Evolutionary conservation across 2,888 invertebrate genomes (phyloP).

Genomic region (Amphipyra tragopoginis): DNA sequence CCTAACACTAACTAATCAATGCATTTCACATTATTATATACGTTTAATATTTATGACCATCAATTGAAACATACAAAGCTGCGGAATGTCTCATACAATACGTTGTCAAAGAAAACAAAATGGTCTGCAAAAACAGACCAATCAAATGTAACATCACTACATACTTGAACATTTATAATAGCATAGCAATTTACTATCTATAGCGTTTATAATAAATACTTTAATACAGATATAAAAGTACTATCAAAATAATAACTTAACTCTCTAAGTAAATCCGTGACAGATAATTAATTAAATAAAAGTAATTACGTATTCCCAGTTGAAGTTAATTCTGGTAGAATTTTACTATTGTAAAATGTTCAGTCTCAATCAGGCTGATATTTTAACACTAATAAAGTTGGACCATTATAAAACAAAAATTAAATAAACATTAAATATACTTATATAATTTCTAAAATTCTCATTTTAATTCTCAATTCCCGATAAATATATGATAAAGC

Average conservation of each 20-base stretch:
- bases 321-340: conserved; percentile 33
- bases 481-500: conserved; percentile 46
- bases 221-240: conserved; percentile 48
- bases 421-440: conserved; percentile 12
- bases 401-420: background rate
- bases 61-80: conserved; percentile 58
- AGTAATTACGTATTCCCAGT: conserved; percentile 52
- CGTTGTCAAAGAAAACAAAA: conserved; percentile 49
- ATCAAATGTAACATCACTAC: conserved; percentile 4
- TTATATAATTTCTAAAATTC: conserved; percentile 31
- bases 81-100: conserved; percentile 64
- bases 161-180: conserved; percentile 44
- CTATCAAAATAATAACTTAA: conserved; percentile 53
- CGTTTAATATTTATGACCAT: conserved; percentile 49
- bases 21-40: conserved; percentile 42
- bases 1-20: conserved; percentile 65
- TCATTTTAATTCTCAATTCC: conserved; percentile 51
- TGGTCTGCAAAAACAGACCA: conserved; percentile 46
- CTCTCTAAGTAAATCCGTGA: conserved; percentile 36
- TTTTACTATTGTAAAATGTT: background rate
- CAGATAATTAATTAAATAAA: conserved; percentile 36
- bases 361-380: background rate
- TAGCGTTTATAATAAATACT: conserved; percentile 30
- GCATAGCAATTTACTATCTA: conserved; percentile 44
- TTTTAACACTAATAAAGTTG: background rate